Conservation (phyloP, 2,113 vertebrate species). For the Pipra filicauda region DNA sequence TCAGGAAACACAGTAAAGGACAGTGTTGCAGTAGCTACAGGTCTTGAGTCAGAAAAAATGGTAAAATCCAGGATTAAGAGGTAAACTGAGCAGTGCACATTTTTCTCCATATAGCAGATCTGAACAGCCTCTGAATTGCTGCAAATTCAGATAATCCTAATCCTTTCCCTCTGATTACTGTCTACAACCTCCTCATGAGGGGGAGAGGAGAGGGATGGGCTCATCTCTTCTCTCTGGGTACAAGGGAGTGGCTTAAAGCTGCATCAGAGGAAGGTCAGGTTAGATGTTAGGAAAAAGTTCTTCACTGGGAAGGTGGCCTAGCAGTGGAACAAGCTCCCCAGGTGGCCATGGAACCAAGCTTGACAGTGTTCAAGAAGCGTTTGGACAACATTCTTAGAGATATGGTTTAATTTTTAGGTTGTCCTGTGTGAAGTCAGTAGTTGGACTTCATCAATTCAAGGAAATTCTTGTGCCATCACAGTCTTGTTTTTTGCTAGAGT, state of each 20-base stretch:
- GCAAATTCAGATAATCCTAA: neutral
- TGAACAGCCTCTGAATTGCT: neutral
- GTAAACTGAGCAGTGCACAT: neutral
- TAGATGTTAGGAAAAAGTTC: neutral
- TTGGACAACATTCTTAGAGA: neutral
- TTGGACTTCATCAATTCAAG: neutral
- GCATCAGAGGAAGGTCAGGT: neutral
- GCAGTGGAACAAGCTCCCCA: neutral
- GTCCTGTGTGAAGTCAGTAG: neutral
- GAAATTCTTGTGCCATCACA: neutral
- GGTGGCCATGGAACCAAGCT: neutral
- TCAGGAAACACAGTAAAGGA: neutral
- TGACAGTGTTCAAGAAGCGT: neutral
- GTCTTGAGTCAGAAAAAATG: neutral
- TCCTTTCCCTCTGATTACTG: neutral
- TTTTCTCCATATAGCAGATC: neutral
- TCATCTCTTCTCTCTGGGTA: neutral
- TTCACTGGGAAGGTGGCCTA: neutral
- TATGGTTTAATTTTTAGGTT: neutral
- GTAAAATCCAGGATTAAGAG: neutral
- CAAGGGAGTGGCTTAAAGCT: neutral
- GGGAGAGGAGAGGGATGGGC: accelerated
- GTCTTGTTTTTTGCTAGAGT: neutral
- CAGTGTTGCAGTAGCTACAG: neutral
- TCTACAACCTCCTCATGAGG: neutral